Conservation (phyloP, 2,888 invertebrate genomes). For the Oscheius sp. region DNA sequence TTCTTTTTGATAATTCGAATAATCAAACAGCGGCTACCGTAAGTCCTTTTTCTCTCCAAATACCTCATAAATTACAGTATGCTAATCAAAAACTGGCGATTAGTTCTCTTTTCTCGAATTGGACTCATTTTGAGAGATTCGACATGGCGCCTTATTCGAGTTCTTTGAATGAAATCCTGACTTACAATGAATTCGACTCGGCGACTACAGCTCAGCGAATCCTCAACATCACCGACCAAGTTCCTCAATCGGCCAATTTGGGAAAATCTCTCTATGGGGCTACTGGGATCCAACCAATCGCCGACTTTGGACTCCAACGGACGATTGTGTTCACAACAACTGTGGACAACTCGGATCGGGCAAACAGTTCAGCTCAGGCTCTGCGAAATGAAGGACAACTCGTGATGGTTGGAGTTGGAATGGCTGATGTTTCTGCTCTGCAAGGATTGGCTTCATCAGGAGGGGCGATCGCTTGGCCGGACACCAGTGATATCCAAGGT, state of each 20-base stretch:
- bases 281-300: not conserved
- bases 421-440: not conserved
- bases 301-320: conserved; percentile 9
- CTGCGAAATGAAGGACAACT: conserved; percentile 3
- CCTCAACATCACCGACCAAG: not conserved
- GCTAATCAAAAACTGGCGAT: conserved; percentile 16
- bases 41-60: too few species aligned
- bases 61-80: too few species aligned
- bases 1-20: conserved; percentile 18
- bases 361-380: not conserved
- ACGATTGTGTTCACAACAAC: conserved; percentile 21
- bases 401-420: conserved; percentile 18
- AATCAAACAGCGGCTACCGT: conserved; percentile 3
- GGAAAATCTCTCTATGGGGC: conserved; percentile 17
- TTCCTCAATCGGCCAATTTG: not conserved
- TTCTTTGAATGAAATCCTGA: not conserved
- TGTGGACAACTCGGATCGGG: not conserved
- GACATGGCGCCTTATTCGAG: not conserved
- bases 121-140: conserved; percentile 31
- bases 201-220: not conserved
- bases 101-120: not conserved
- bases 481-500: conserved; percentile 3
- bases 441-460: conserved; percentile 8
- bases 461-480: conserved; percentile 15
- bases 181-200: not conserved